Evolutionary conservation across 2,113 vertebrate species (phyloP).

Genomic region (Scytalopus superciliaris): DNA sequence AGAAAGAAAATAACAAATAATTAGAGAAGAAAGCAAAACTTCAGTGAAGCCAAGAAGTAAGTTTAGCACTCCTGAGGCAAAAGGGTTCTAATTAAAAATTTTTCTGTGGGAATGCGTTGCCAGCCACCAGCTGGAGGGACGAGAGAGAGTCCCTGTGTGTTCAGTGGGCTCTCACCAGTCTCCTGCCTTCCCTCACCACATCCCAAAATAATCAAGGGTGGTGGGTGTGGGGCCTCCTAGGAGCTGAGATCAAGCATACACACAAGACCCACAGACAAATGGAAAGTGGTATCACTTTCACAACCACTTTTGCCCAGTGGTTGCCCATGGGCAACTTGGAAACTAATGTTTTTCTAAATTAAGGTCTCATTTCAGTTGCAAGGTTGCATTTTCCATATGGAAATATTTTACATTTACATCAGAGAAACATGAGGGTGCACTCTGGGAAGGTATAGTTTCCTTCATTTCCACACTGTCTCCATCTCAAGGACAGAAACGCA

Average conservation of each 20-base stretch:
- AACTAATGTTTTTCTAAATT: neutral
- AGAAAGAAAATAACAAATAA: neutral
- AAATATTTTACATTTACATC: neutral
- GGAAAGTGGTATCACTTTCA: neutral
- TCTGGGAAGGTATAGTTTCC: neutral
- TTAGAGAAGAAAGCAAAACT: slow-evolving; percentile 1
- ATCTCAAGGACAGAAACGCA: neutral
- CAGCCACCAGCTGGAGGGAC: neutral
- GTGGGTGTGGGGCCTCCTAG: neutral
- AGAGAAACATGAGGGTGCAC: neutral
- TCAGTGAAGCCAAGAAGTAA: neutral
- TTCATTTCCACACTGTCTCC: neutral
- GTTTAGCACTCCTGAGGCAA: neutral
- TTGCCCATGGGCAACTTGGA: neutral
- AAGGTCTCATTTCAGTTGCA: neutral
- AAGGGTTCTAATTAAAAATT: neutral
- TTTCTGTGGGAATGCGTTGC: neutral
- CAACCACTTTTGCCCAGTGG: neutral
- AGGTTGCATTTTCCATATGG: neutral
- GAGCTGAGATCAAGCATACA: neutral
- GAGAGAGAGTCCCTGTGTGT: neutral
- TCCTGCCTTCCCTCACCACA: neutral
- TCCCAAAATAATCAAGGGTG: neutral
- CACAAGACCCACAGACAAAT: neutral
- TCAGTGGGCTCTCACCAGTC: neutral